These are phyloP conservation scores for Lethocerus indicus DNA, from an alignment of 1,140 invertebrate genomes.

Conservation along the genomic window DNA sequence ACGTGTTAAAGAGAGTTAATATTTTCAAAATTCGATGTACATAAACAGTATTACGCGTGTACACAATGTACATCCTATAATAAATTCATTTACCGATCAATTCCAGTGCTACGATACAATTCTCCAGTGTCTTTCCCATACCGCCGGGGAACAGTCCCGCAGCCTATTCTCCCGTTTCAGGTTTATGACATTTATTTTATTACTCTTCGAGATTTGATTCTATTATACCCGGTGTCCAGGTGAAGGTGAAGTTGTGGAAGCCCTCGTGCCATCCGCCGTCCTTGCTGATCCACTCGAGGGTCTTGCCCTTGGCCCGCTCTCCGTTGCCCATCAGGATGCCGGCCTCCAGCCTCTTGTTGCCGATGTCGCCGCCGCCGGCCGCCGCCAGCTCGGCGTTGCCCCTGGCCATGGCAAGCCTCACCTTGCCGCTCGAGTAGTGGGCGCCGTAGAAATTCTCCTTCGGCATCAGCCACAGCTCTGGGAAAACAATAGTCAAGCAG, in stretches of 20 bases:
- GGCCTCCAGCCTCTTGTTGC: conserved; percentile 9
- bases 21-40: too few relatives aligned
- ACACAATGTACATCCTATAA: not conserved
- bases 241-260: conserved; percentile 39
- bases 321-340: conserved; percentile 14
- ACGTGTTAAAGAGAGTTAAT: too few relatives aligned
- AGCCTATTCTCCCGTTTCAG: too few relatives aligned
- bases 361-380: conserved; percentile 7
- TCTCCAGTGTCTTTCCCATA: too few relatives aligned
- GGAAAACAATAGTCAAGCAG: conserved; percentile 4
- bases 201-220: conserved; percentile 6
- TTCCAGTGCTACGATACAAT: too few relatives aligned
- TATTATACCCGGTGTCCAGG: conserved; percentile 36
- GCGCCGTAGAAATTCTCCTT: conserved; percentile 16
- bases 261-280: conserved; percentile 30
- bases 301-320: conserved; percentile 7
- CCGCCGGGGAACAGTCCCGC: too few relatives aligned
- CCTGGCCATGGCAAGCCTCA: conserved; percentile 13
- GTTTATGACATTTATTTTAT: too few relatives aligned
- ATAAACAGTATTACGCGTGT: not conserved
- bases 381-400: conserved; percentile 12
- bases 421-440: conserved; percentile 15
- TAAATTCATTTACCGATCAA: too few relatives aligned
- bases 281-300: not conserved
- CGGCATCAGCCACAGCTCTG: conserved; percentile 17